phyloP scores from a whole-genome alignment of 2,797 vertebrate species.

The Sebastolobus altivelis region DNA sequence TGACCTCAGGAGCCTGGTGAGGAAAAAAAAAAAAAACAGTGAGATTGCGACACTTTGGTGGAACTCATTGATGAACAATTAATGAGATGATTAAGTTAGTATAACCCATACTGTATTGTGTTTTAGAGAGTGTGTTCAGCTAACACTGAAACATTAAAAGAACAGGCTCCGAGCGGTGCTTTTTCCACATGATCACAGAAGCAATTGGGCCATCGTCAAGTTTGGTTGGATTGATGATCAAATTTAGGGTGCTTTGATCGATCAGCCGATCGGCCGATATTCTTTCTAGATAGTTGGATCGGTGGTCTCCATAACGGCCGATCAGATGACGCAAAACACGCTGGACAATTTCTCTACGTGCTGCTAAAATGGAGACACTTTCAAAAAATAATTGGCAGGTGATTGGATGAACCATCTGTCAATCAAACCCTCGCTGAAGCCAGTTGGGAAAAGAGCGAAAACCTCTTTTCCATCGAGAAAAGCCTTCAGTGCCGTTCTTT shows the following conservation, averaged over 20 bases:
- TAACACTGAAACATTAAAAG: not conserved
- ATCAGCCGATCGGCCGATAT: not conserved
- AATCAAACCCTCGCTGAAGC: too few relatives aligned
- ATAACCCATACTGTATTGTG: not conserved
- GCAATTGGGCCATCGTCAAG: not conserved
- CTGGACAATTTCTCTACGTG: too few relatives aligned
- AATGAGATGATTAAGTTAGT: not conserved
- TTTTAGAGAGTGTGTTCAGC: not conserved
- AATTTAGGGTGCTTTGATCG: not conserved
- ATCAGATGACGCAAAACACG: not conserved
- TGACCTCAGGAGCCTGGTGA: constrained; percentile 95
- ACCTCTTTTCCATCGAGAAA: too few relatives aligned
- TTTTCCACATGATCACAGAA: not conserved
- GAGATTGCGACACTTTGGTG: not conserved
- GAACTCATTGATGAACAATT: not conserved
- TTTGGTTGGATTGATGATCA: not conserved
- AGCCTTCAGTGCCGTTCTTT: too few relatives aligned
- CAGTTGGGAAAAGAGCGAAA: too few relatives aligned
- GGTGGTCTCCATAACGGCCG: not conserved
- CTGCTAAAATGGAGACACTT: too few relatives aligned
- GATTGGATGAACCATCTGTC: too few relatives aligned
- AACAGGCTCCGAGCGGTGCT: not conserved
- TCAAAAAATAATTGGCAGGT: too few relatives aligned
- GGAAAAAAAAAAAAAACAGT: not conserved
- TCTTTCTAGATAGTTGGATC: not conserved